Conservation (phyloP, 37 sponge, comb jelly and placozoan species). For the Halisarca cf. caerulea region DNA sequence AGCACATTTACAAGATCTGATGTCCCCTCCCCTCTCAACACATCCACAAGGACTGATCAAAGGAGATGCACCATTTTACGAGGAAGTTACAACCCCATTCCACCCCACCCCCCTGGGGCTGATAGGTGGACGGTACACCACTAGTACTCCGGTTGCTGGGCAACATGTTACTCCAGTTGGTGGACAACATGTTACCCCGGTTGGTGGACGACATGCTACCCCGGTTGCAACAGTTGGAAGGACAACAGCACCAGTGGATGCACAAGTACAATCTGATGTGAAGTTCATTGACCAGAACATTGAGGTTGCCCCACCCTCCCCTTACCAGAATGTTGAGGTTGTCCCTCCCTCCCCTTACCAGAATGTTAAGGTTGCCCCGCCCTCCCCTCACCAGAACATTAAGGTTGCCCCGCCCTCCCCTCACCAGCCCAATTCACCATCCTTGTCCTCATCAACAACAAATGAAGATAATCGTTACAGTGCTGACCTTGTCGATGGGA, state of each 20-base stretch:
- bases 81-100: neutral
- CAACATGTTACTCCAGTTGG: too few relatives aligned
- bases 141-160: neutral
- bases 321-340: too few relatives aligned
- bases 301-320: too few relatives aligned
- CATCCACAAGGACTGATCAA: neutral
- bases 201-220: neutral
- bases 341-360: too few relatives aligned
- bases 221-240: too few relatives aligned
- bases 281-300: neutral
- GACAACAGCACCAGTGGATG: too few relatives aligned
- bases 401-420: neutral
- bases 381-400: neutral
- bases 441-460: neutral
- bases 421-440: neutral
- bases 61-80: neutral
- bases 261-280: neutral
- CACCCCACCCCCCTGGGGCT: slow-evolving; percentile 21
- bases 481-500: neutral
- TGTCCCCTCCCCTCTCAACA: neutral
- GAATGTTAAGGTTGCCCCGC: neutral
- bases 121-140: neutral
- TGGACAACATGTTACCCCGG: neutral
- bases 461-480: neutral
- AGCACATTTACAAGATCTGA: neutral